Conservation (phyloP, 1,140 invertebrate genomes). For the Bombus terrestris region DNA sequence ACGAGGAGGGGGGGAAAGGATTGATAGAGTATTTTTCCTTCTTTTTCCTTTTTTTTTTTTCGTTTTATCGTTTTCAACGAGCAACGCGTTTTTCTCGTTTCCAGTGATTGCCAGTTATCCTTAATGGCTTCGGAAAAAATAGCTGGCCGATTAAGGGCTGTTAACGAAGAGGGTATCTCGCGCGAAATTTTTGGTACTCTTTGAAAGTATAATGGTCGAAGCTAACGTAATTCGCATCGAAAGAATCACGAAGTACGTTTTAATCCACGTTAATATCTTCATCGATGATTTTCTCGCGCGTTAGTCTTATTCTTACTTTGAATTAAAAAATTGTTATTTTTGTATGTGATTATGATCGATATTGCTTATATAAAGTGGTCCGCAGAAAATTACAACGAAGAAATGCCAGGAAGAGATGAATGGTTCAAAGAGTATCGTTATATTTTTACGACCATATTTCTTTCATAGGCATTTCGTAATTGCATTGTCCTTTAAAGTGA, state of each 20-base stretch:
- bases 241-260: neutral
- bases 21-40: neutral
- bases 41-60: neutral
- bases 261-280: neutral
- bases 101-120: constrained; percentile 36
- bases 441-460: too few species aligned
- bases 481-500: too few species aligned
- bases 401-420: too few species aligned
- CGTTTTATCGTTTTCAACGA: neutral
- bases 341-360: too few species aligned
- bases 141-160: neutral
- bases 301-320: neutral
- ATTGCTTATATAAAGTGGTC: too few species aligned
- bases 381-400: too few species aligned
- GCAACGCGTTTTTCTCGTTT: neutral
- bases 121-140: constrained; percentile 19
- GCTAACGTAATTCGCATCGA: too few species aligned
- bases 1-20: neutral
- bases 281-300: neutral
- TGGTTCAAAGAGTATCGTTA: too few species aligned
- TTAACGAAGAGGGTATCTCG: neutral
- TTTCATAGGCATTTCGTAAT: too few species aligned
- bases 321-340: neutral
- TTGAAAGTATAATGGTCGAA: neutral
- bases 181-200: neutral